These are phyloP conservation scores for Arrhopalites spinosus DNA, from an alignment of 2,888 invertebrate species.

Conservation along the genomic window DNA sequence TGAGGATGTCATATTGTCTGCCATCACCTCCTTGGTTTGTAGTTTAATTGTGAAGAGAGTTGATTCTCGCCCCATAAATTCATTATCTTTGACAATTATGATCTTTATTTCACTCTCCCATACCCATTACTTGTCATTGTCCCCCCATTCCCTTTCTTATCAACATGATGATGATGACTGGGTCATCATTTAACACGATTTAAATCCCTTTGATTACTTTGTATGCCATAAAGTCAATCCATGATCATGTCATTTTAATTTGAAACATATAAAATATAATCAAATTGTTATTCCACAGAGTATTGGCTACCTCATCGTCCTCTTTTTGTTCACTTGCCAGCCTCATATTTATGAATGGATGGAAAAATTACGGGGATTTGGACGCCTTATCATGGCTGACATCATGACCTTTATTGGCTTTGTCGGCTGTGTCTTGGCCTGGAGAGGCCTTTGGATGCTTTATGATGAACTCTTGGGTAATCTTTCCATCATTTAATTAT, in stretches of 20 bases:
- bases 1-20: slow-evolving; percentile 69
- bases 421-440: slow-evolving; percentile 57
- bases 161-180: too few species aligned
- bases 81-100: background rate
- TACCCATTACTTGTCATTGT: too few species aligned
- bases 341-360: slow-evolving; percentile 74
- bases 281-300: too few species aligned
- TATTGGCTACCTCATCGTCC: slow-evolving; percentile 75
- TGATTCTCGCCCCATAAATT: background rate
- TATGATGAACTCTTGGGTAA: slow-evolving; percentile 55
- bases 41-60: slow-evolving; percentile 60
- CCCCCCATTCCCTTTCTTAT: too few species aligned
- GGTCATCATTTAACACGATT: too few species aligned
- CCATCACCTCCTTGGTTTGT: slow-evolving; percentile 75
- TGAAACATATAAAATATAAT: too few species aligned
- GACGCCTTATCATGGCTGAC: slow-evolving; percentile 74
- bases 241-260: too few species aligned
- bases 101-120: background rate
- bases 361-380: slow-evolving; percentile 69
- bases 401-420: slow-evolving; percentile 70
- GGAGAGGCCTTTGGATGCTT: slow-evolving; percentile 57
- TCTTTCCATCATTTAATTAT: too few species aligned
- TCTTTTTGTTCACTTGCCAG: slow-evolving; percentile 75
- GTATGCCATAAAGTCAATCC: too few species aligned
- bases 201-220: too few species aligned